phyloP scores from a whole-genome alignment of 1,140 invertebrate species.

The Pseudomyrmex flavicornis region DNA sequence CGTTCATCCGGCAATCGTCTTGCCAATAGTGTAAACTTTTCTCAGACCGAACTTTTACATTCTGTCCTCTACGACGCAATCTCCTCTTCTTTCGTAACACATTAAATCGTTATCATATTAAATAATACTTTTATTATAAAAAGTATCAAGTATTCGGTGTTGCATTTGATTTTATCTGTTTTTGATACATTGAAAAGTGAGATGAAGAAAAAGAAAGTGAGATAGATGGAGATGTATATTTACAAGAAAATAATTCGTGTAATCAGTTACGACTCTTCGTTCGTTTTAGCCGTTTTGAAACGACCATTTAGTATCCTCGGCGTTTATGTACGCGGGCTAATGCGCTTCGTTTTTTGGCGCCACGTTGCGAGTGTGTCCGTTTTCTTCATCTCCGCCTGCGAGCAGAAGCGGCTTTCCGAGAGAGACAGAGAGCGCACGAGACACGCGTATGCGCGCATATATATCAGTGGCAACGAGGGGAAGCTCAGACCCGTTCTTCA shows the following conservation, averaged over 20 bases:
- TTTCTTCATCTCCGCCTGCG: constrained; percentile 51
- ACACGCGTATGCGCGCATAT: constrained; percentile 45
- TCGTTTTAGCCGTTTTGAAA: constrained; percentile 15
- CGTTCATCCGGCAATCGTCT: constrained; percentile 56
- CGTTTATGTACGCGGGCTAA: constrained; percentile 31
- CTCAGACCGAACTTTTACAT: constrained; percentile 6
- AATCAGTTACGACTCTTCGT: constrained; percentile 6
- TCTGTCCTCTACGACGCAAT: neutral
- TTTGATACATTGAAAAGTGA: neutral
- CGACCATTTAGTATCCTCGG: constrained; percentile 21
- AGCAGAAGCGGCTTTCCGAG: constrained; percentile 36
- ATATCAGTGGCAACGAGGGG: constrained; percentile 64
- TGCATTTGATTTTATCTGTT: neutral
- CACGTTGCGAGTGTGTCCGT: constrained; percentile 36
- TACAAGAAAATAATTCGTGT: constrained; percentile 26
- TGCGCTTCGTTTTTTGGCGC: constrained; percentile 55
- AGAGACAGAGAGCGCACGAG: constrained; percentile 4
- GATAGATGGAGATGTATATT: constrained; percentile 21
- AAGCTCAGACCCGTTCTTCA: constrained; percentile 60
- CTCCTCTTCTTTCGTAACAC: too few species aligned
- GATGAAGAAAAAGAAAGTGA: neutral
- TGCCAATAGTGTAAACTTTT: constrained; percentile 40
- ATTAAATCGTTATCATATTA: too few species aligned
- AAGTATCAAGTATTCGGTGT: neutral
- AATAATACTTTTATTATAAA: too few species aligned